phyloP scores from a whole-genome alignment of 2,797 vertebrate species.

The Triplophysa bombifrons region DNA sequence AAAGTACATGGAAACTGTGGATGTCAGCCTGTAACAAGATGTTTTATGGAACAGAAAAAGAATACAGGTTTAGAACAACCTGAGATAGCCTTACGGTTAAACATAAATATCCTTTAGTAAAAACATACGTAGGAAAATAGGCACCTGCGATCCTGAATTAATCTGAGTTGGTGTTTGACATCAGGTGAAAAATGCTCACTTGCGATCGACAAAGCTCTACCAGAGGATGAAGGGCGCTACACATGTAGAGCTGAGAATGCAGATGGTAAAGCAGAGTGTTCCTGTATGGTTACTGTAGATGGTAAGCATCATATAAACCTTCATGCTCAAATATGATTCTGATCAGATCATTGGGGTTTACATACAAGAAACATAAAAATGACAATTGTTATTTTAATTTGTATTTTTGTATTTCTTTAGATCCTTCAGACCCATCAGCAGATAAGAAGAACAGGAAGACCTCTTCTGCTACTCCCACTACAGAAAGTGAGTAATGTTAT shows the following conservation, averaged over 20 bases:
- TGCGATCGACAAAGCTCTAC: conserved; percentile 89
- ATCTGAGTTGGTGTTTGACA: conserved; percentile 3
- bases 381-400: neutral
- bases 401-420: conserved; percentile 13
- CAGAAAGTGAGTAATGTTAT: conserved; percentile 83
- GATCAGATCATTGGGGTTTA: neutral
- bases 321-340: too few relatives aligned
- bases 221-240: conserved; percentile 90
- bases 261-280: conserved; percentile 82
- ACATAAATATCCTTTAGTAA: neutral
- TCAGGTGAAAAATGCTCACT: conserved; percentile 87
- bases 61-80: neutral
- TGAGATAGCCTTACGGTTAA: neutral
- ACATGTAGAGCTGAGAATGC: conserved; percentile 85
- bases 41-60: too few relatives aligned
- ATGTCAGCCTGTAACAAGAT: too few relatives aligned
- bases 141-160: neutral
- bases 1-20: too few relatives aligned
- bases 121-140: neutral
- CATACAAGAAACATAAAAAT: neutral
- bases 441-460: conserved; percentile 88
- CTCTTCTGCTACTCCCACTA: conserved; percentile 78
- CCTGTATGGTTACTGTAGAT: conserved; percentile 88
- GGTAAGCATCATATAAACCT: conserved; percentile 75
- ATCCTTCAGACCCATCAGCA: conserved; percentile 68